Conservation (phyloP, 1,140 invertebrate genomes). For the Drosophila pallidifrons region DNA sequence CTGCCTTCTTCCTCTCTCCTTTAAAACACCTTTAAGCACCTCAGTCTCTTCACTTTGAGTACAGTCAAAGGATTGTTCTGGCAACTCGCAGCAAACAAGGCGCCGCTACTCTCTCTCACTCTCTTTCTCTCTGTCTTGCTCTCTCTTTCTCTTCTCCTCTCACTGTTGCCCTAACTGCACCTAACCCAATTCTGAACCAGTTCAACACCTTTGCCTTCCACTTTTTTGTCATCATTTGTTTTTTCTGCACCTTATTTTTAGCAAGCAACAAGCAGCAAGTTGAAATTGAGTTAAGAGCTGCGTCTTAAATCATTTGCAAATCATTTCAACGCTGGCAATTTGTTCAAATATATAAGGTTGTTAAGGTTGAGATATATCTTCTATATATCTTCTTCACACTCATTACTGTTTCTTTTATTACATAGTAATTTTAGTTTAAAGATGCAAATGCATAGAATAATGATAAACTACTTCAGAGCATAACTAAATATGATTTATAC, state of each 20-base stretch:
- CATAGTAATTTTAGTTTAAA: too few species aligned
- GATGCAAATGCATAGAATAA: too few species aligned
- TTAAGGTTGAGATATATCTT: too few species aligned
- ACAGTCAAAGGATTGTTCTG: slow-evolving; percentile 9
- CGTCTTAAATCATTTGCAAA: too few species aligned
- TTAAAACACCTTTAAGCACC: background rate
- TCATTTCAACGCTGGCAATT: too few species aligned
- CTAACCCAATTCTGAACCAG: slow-evolving; percentile 1
- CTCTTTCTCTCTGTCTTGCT: background rate
- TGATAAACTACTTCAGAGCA: too few species aligned
- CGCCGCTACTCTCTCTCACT: background rate
- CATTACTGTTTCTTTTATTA: too few species aligned
- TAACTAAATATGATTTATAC: too few species aligned
- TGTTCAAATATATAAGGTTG: too few species aligned
- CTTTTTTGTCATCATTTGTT: background rate
- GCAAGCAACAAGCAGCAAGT: background rate
- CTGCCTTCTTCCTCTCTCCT: background rate
- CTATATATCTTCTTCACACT: too few species aligned
- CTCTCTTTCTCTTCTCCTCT: background rate
- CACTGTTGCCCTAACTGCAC: background rate
- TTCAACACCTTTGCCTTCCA: background rate
- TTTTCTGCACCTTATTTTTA: background rate
- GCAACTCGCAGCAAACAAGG: background rate
- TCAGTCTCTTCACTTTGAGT: background rate
- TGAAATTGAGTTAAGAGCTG: too few species aligned